Conservation (phyloP, 2,797 vertebrate genomes). For the Holocentrus rufus region DNA sequence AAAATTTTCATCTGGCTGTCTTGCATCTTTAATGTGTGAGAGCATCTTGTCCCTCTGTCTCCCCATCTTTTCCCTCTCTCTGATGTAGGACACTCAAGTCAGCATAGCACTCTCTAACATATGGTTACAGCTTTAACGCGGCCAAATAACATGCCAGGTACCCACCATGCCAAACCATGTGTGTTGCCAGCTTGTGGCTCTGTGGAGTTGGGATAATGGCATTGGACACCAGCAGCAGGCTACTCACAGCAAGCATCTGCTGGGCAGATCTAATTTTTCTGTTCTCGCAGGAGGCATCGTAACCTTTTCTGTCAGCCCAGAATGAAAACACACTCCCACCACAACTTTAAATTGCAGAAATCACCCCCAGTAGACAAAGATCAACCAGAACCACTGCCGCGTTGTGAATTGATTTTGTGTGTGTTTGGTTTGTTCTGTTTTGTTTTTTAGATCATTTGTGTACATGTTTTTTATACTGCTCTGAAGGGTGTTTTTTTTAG, state of each 20-base stretch:
- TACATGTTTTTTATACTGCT: no score
- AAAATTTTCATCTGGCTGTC: conserved; percentile 6
- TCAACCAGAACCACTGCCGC: no score
- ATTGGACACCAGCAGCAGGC: neutral
- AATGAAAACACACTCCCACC: neutral
- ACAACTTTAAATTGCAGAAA: no score
- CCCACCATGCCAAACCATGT: neutral
- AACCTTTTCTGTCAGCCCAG: conserved; percentile 14
- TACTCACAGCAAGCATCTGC: conserved; percentile 29
- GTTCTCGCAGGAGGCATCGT: neutral
- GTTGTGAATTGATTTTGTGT: no score
- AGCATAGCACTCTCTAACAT: conserved; percentile 19
- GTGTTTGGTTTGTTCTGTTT: no score
- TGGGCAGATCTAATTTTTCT: conserved; percentile 19
- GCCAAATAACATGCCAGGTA: neutral
- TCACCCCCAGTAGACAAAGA: no score
- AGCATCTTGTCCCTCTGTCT: neutral
- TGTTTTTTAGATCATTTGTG: no score
- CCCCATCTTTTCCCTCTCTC: neutral
- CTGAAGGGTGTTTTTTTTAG: no score
- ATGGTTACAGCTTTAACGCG: conserved; percentile 4
- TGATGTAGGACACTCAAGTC: neutral
- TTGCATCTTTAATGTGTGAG: neutral
- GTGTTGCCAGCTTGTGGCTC: conserved; percentile 2
- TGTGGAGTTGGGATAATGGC: conserved; percentile 8